These are phyloP conservation scores for Rhea pennata DNA, from an alignment of 2,113 vertebrate species.

Conservation along the genomic window DNA sequence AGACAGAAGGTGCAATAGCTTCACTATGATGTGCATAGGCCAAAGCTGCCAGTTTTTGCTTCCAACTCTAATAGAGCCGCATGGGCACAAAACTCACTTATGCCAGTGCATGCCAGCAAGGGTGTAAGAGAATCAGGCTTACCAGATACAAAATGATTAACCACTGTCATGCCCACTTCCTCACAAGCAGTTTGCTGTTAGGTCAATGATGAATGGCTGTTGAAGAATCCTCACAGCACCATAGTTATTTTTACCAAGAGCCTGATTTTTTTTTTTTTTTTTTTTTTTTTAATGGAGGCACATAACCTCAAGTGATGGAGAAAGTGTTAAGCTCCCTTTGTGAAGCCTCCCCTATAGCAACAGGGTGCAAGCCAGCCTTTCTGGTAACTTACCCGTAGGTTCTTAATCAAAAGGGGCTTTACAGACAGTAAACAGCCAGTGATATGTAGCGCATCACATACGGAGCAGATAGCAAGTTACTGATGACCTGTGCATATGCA, in stretches of 20 bases:
- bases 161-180: neutral
- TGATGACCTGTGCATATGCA: rapidly evolving
- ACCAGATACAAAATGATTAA: neutral
- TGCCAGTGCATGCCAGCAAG: neutral
- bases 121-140: neutral
- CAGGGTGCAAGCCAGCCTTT: neutral
- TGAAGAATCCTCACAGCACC: neutral
- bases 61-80: neutral
- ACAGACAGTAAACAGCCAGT: neutral
- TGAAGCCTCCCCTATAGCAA: neutral
- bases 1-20: neutral
- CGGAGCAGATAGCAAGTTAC: neutral
- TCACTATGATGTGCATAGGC: neutral
- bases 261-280: too few species aligned
- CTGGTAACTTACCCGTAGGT: neutral
- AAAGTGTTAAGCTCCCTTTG: neutral
- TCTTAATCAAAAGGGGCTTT: neutral
- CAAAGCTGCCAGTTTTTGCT: neutral
- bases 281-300: too few species aligned
- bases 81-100: neutral
- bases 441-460: rapidly evolving
- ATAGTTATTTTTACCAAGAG: neutral
- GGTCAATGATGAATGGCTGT: neutral
- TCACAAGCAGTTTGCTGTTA: neutral
- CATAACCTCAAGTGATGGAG: neutral